Percentiles rank a stretch among this genome's conserved stretches.
These are phyloP conservation scores for Spermophilus dauricus DNA, from an alignment of 2,113 vertebrate species.

Conservation along the genomic window DNA sequence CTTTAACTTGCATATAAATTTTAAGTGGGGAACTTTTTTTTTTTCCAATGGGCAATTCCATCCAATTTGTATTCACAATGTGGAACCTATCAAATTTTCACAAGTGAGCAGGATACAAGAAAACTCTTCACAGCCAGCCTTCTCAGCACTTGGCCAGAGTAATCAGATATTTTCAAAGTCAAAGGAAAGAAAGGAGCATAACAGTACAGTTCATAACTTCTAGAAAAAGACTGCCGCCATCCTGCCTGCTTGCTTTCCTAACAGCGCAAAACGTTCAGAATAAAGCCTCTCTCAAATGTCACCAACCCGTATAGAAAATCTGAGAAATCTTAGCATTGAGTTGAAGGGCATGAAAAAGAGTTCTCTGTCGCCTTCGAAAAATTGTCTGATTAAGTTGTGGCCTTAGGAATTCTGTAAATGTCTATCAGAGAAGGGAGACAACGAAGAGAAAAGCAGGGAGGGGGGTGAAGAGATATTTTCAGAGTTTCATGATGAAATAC, in stretches of 20 bases:
- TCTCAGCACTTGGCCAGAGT: conserved; percentile 54
- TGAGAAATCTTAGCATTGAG: conserved; percentile 9
- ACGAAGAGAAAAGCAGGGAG: background rate
- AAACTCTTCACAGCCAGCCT: conserved; percentile 28
- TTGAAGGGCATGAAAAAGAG: conserved; percentile 17
- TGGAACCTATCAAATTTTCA: conserved; percentile 65
- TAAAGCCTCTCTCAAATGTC: conserved; percentile 35
- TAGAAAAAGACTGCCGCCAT: conserved; percentile 57
- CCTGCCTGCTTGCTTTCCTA: conserved; percentile 43
- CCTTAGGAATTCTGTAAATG: conserved; percentile 52
- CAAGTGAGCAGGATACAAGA: conserved; percentile 59
- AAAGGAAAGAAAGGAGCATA: conserved; percentile 65
- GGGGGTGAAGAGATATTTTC: conserved; percentile 36
- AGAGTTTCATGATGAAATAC: conserved; percentile 53
- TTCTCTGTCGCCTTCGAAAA: conserved; percentile 33
- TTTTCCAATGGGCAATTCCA: conserved; percentile 15
- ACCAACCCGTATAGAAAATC: conserved; percentile 52
- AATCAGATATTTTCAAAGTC: conserved; percentile 74
- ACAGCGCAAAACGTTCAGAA: conserved; percentile 26
- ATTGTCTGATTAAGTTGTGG: conserved; percentile 41
- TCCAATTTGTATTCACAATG: conserved; percentile 63
- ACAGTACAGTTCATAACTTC: conserved; percentile 68
- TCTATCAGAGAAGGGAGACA: background rate
- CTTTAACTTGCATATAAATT: conserved; percentile 19
- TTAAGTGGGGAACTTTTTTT: conserved; percentile 1